Base-by-base conservation (phyloP, 2,797 vertebrate genomes). In the Botia almorhae region DNA sequence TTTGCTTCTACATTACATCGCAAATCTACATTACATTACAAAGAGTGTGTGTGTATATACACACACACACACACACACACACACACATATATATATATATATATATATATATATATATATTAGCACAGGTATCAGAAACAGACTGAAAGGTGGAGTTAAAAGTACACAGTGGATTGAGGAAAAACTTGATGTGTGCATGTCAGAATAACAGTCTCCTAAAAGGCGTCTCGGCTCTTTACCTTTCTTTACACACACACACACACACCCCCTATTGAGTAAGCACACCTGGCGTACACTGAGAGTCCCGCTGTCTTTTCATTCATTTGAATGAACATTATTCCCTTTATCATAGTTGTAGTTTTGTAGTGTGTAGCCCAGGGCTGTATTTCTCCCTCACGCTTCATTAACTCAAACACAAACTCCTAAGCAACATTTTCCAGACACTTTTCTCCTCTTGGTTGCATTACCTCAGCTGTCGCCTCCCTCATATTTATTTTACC, bases 371-470 rank as follows among this genome's bases (percentile, higher is more conserved):
- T 69, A 72, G 86, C 90, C 89, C 1, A 60, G 63, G 90, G 89
- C 84, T 46, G 12, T 82, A 70, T 81, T 60, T 70, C 87, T 87
- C 91, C 73, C 83, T 90, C 86, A 89, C 75, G 88, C 88, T 88
- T 87, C 90, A 93, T 92, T 92, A 89, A 87, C 82, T 74, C 63
- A 87, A 87, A 86, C 85, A 87, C 13, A 43, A 43, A 43, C 39
- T 43, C 39, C 39, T 43, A 89, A 91, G 69, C 46, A 60, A 84
- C 86, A 86, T 85, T 86, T 80, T 77, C 53, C 70, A 88, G 86
- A 87, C 89, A 87, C 92, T 90, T 89, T 83, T 83, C 70, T 51
- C 71, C 63, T 70, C 16, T 74, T 63, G 77, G 53, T 76, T 83
- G 84, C 84, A 80, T 89, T 88, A 81, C 86, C 88, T 50, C 82